phyloP scores from a whole-genome alignment of 1,140 invertebrate species.

The Trichogramma pretiosum region DNA sequence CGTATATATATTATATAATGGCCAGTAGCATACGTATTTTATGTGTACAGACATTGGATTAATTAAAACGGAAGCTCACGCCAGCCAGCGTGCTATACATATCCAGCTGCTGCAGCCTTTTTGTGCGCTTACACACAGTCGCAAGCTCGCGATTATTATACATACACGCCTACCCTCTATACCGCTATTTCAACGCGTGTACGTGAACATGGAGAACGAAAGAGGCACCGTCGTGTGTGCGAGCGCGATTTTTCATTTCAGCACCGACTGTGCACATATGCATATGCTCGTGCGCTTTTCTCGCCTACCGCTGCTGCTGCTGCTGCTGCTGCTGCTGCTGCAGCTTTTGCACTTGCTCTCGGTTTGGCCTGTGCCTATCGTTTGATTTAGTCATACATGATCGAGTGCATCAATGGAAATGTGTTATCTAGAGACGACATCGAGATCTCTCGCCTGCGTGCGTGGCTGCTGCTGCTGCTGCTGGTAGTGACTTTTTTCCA shows the following conservation, averaged over 20 bases:
- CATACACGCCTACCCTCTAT: conserved; percentile 11
- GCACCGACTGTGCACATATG: neutral
- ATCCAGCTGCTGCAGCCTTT: neutral
- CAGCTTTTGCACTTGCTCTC: too few species aligned
- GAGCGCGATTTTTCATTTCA: neutral
- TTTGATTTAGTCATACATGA: conserved; percentile 3
- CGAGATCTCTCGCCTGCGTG: too few species aligned
- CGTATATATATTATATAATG: too few species aligned
- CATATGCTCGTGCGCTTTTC: neutral
- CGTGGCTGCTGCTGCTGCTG: too few species aligned
- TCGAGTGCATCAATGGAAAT: conserved; percentile 5
- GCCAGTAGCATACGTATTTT: too few species aligned
- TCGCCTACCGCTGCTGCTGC: too few species aligned
- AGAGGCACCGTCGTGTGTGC: neutral
- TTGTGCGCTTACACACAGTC: conserved; percentile 6
- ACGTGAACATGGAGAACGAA: neutral
- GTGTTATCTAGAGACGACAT: conserved; percentile 10
- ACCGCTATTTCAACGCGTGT: conserved; percentile 2
- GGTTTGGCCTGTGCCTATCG: neutral
- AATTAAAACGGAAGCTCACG: conserved; percentile 11
- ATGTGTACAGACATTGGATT: neutral
- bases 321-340: too few species aligned
- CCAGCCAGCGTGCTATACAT: too few species aligned
- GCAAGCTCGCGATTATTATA: conserved; percentile 16
- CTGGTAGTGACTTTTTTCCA: too few species aligned